Evolutionary conservation across 2,113 vertebrate genomes (phyloP), one percentile per base, ranked within the genome.

Genomic region (Oncorhynchus kisutch): DNA sequence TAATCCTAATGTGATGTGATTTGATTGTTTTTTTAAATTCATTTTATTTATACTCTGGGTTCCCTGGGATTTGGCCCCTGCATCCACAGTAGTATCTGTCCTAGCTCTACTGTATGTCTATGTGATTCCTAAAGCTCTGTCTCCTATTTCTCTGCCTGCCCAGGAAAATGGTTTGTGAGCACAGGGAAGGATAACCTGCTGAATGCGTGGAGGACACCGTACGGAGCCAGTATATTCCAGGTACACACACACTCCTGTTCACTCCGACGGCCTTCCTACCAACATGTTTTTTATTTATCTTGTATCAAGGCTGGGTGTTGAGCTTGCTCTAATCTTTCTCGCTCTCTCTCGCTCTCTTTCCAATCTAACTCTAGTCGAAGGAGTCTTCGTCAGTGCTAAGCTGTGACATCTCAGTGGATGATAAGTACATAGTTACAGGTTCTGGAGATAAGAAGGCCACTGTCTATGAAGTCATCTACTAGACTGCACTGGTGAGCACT

Each of bases 381-480:
- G 97, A 99, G 88, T 98, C 97, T 1, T 98, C 97, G 0, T 99
- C 97, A 0, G 97, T 99, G 87, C 89, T 99, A 80, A 99, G 97
- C 82, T 99, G 97, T 59, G 97, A 99, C 92, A 99, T 99, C 91
- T 98, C 97, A 0, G 95, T 96, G 0, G 97, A 99, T 65, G 96
- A 99, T 93, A 98, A 99, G 81, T 98, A 99, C 90, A 99, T 99
- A 8, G 97, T 99, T 81, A 99, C 97, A 1, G 97, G 97, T 84
- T 99, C 97, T 54, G 97, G 97, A 66, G 97, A 99, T 94, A 99
- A 99, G 93, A 99, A 99, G 91, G 97, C 97, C 88, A 99, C 97
- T 2, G 96, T 99, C 80, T 99, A 99, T 51, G 97, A 99, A 91
- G 97, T 99, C 88, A 98, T 99, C 93, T 99, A 99, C 91, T 99